Evolutionary conservation across 2,888 invertebrate genomes (phyloP).

Genomic region (Amiota minor): DNA sequence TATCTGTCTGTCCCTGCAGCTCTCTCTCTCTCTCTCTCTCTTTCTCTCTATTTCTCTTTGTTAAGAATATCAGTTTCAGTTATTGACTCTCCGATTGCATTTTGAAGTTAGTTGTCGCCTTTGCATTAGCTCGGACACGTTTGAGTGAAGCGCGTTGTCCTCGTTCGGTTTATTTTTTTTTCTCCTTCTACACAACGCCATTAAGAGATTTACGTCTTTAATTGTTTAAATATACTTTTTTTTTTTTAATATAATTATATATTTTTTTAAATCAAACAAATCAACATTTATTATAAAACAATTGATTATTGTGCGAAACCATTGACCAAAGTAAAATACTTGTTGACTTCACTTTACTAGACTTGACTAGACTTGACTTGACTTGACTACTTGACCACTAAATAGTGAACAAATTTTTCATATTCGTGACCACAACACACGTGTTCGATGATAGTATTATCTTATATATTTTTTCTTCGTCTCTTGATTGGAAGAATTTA

Average conservation of each 20-base stretch:
- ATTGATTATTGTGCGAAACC: not conserved
- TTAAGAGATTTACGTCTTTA: conserved; percentile 8
- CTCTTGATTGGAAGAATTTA: conserved; percentile 18
- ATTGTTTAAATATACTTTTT: conserved; percentile 13
- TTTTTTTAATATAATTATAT: not conserved
- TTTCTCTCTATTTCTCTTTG: too few species aligned
- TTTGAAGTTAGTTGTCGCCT: conserved; percentile 5
- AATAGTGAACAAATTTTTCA: not conserved
- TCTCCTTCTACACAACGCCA: not conserved
- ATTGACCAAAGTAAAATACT: conserved; percentile 10
- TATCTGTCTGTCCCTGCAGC: too few species aligned
- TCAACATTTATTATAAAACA: not conserved
- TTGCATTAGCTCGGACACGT: not conserved
- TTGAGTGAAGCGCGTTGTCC: not conserved
- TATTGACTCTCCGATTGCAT: too few species aligned
- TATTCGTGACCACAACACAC: conserved; percentile 23
- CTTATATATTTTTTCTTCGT: not conserved
- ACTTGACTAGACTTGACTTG: not conserved
- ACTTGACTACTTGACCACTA: not conserved
- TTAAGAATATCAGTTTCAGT: too few species aligned
- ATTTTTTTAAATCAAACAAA: not conserved
- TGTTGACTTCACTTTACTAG: not conserved
- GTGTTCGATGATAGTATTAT: conserved; percentile 2
- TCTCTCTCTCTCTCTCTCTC: too few species aligned
- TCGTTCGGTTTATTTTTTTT: not conserved